These are phyloP conservation scores for Trachurus trachurus DNA, from an alignment of 2,797 vertebrate species.

Conservation along the genomic window DNA sequence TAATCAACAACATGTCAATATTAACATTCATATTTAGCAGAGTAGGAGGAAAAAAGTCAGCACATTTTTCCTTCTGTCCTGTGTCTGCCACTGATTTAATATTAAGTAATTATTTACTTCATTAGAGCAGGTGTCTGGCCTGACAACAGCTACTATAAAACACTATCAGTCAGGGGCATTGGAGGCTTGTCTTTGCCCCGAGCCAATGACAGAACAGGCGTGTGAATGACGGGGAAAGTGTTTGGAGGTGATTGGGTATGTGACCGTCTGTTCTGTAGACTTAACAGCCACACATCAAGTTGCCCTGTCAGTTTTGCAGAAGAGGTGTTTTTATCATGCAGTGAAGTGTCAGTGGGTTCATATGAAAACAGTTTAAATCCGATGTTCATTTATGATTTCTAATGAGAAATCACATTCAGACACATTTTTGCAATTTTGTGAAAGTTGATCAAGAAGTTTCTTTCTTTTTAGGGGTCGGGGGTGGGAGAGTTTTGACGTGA, in stretches of 20 bases:
- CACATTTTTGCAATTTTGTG: neutral
- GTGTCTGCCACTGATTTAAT: slow-evolving; percentile 3
- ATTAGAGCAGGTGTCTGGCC: slow-evolving; percentile 3
- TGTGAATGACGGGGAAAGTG: slow-evolving; percentile 14
- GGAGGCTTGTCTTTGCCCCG: slow-evolving; percentile 47
- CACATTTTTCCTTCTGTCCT: neutral
- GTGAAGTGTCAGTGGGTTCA: neutral
- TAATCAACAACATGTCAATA: neutral
- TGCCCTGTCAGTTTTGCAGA: slow-evolving; percentile 3
- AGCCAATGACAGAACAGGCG: slow-evolving; percentile 59
- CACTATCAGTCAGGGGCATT: slow-evolving; percentile 12
- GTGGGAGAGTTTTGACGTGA: slow-evolving; percentile 58
- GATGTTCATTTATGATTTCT: neutral
- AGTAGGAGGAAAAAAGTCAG: neutral
- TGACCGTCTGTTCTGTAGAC: neutral
- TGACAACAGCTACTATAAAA: slow-evolving; percentile 24
- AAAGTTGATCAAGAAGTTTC: neutral
- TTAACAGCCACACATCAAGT: slow-evolving; percentile 1
- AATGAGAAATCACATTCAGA: neutral
- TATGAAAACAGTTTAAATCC: neutral
- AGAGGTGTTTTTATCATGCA: neutral
- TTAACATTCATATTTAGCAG: neutral
- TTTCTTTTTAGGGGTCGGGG: neutral
- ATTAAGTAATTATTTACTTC: slow-evolving; percentile 34
- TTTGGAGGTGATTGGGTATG: slow-evolving; percentile 26